A percentile compares a stretch with the other conserved stretches of the same genome.
Conservation (phyloP, 2,113 vertebrate genomes). For the Cryptomyrus ogoouensis region DNA sequence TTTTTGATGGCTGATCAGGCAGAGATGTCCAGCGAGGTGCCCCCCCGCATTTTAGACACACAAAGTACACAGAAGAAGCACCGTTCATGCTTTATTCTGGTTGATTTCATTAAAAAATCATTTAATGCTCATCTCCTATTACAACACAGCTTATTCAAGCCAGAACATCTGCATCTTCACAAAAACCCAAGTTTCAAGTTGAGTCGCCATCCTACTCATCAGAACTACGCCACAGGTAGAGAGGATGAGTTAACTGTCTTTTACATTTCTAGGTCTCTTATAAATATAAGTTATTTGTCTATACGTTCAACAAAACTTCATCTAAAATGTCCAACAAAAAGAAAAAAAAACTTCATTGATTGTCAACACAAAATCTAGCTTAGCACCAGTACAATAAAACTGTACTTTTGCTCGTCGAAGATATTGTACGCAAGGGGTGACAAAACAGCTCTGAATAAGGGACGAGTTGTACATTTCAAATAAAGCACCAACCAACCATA, state of each 20-base stretch:
- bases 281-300: slow-evolving; percentile 72
- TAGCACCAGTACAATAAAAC: slow-evolving; percentile 99
- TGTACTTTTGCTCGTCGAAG: slow-evolving; percentile 77
- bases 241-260: slow-evolving; percentile 56
- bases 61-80: slow-evolving; percentile 28
- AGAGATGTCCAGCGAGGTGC: neutral
- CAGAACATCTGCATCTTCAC: slow-evolving; percentile 27
- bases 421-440: slow-evolving; percentile 64
- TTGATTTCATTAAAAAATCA: slow-evolving; percentile 62
- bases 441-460: slow-evolving; percentile 54
- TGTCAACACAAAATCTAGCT: slow-evolving; percentile 78
- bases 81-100: slow-evolving; percentile 71
- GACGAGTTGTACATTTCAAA: slow-evolving; percentile 62
- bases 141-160: slow-evolving; percentile 42
- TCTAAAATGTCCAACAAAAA: slow-evolving; percentile 23
- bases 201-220: slow-evolving; percentile 40
- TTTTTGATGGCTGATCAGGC: neutral
- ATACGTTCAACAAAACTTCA: slow-evolving; percentile 69
- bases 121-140: slow-evolving; percentile 53
- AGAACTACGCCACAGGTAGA: slow-evolving; percentile 32
- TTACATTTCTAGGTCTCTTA: slow-evolving; percentile 58
- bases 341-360: slow-evolving; percentile 70
- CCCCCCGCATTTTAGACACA: neutral
- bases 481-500: slow-evolving; percentile 71
- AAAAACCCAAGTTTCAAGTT: slow-evolving; percentile 30